Evolutionary conservation across 2,888 invertebrate species (phyloP), one percentile per base, ranked within the genome.

Genomic region (Yponomeuta sedellus): DNA sequence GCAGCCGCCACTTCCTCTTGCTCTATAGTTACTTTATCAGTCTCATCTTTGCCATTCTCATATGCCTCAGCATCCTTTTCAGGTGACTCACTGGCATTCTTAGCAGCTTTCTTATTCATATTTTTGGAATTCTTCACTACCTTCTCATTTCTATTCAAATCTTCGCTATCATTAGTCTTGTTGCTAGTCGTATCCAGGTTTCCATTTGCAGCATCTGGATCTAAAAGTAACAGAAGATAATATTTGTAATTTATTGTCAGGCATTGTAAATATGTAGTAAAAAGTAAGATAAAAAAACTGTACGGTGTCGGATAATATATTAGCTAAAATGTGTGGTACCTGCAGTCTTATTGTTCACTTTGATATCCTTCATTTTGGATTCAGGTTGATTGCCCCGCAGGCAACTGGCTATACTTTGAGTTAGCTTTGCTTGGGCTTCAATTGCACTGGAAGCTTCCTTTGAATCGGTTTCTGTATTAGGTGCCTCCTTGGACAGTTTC

Each of bases 11-110:
- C 56, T 64, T 71, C 72, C 44, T 83, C 82, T 70, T 80, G 77
- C 71, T 82, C 85, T 78, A 81, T 74, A 74, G 79, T 81, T 81
- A 85, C 77, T 79, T 85, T 86, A 83, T 89, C 90, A 89, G 89
- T 88, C 88, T 90, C 88, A 82, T 85, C 81, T 82, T 86, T 89
- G 77, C 88, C 88, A 81, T 89, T 90, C 77, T 88, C 87, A 80
- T 77, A 78, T 76, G 84, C 80, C 75, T 86, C 86, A 20, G 72
- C 68, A 70, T 85, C 83, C 73, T 82, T 81, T 44, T 73, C 70
- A 72, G 73, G 75, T 63, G 73, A 71, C 67, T 85, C 83, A 76
- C 73, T 81, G 65, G 81, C 77, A 77, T 81, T 81, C 72, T 83
- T 82, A 71, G 76, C 77, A 67, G 82, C 74, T 74, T 87, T 87